Percentiles rank a stretch among this genome's conserved stretches.
phyloP scores from a whole-genome alignment of 2,797 vertebrate species.

The Heliangelus exortis region DNA sequence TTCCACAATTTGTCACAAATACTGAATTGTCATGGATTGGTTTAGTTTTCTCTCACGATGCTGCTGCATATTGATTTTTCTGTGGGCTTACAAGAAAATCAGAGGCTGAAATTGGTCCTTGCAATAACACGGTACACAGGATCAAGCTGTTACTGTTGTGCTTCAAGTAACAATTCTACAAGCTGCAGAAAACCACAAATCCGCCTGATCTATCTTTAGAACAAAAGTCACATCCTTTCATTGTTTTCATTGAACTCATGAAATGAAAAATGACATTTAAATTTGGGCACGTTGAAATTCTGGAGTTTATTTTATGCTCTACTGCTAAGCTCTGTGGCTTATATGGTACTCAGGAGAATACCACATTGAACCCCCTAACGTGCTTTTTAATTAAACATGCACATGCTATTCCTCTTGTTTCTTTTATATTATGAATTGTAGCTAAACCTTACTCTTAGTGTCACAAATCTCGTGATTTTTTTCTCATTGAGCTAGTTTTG shows the following conservation, averaged over 20 bases:
- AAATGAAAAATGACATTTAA: constrained; percentile 51
- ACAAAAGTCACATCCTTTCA: constrained; percentile 68
- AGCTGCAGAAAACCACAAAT: constrained; percentile 53
- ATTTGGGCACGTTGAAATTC: constrained; percentile 29
- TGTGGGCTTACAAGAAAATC: background rate
- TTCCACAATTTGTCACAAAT: background rate
- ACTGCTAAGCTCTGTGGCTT: background rate
- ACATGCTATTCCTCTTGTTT: background rate
- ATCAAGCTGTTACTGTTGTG: background rate
- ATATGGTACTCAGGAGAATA: background rate
- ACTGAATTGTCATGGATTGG: background rate
- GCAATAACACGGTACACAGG: background rate
- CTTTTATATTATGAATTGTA: background rate
- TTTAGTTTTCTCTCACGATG: background rate
- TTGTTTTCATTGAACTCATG: constrained; percentile 58
- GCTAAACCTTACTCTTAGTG: background rate
- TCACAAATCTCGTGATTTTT: background rate
- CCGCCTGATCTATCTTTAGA: constrained; percentile 57
- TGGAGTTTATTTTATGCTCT: background rate
- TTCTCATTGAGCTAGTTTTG: background rate
- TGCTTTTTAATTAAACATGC: background rate
- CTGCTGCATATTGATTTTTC: background rate
- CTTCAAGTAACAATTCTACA: background rate
- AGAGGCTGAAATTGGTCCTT: background rate
- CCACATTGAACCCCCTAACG: background rate